These are phyloP conservation scores for Phrynocephalus versicolor DNA, from an alignment of 2,113 vertebrate genomes.

Conservation along the genomic window DNA sequence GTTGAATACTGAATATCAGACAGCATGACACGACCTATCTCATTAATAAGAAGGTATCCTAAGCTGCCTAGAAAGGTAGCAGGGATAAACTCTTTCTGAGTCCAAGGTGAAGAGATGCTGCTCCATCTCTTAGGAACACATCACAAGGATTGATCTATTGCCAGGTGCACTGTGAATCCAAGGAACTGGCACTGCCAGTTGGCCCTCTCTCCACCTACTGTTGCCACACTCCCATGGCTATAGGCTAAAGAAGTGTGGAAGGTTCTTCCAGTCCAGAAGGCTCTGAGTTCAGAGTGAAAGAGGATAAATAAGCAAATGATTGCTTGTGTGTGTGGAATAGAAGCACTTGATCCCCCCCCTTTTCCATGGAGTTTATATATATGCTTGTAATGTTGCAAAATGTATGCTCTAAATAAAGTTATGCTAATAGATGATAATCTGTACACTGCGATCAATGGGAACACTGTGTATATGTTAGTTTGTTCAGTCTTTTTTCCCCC, in stretches of 20 bases:
- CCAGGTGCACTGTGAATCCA: no score
- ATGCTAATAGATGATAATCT: slow-evolving; percentile 74
- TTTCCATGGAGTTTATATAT: background rate
- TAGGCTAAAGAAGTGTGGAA: background rate
- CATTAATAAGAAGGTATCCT: no score
- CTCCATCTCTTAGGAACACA: no score
- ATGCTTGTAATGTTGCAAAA: background rate
- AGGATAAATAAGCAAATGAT: background rate
- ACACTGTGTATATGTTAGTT: slow-evolving; percentile 71
- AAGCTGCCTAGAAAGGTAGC: no score
- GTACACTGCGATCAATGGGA: slow-evolving; percentile 69
- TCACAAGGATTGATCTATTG: no score
- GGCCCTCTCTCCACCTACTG: background rate
- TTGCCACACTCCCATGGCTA: background rate
- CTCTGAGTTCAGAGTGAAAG: background rate
- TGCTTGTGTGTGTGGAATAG: no score
- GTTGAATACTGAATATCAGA: no score
- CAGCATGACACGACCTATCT: no score
- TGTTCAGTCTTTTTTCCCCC: slow-evolving; percentile 71
- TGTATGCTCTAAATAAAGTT: slow-evolving; percentile 13
- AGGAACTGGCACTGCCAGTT: background rate
- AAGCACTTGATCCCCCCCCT: no score
- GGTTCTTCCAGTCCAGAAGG: background rate
- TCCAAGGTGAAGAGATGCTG: no score
- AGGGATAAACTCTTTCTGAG: no score